These are phyloP conservation scores for Columba livia DNA, from an alignment of 2,113 vertebrate species.

Conservation along the genomic window DNA sequence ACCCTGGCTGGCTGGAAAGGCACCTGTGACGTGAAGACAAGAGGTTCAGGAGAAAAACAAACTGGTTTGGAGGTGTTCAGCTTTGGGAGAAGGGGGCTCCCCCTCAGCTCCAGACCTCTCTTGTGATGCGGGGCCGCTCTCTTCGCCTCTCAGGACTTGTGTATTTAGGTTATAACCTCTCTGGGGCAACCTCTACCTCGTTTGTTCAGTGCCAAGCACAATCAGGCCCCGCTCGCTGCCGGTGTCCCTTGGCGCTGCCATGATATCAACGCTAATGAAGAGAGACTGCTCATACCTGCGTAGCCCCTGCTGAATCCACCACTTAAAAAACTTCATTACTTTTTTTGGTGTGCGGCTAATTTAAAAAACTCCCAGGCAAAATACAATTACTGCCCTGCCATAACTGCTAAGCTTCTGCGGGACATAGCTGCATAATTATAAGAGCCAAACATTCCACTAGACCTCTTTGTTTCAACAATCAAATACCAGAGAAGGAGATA, in stretches of 20 bases:
- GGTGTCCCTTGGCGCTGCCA: background rate
- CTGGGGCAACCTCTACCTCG: background rate
- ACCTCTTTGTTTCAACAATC: slow-evolving; percentile 29
- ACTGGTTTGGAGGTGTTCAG: background rate
- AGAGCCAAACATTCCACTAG: slow-evolving; percentile 20
- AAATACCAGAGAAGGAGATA: background rate
- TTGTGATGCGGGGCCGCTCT: accelerated
- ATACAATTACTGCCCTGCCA: slow-evolving; percentile 15
- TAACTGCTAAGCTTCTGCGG: background rate
- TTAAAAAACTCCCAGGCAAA: slow-evolving; percentile 26
- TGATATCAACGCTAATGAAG: background rate
- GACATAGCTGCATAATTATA: slow-evolving; percentile 47
- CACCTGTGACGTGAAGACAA: background rate
- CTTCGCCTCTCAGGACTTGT: accelerated
- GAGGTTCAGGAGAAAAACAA: background rate
- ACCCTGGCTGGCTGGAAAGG: background rate
- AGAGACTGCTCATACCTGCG: background rate
- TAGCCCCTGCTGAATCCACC: background rate
- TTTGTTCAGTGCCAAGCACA: background rate
- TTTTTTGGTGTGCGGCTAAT: background rate
- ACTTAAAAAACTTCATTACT: background rate
- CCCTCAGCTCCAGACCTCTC: background rate
- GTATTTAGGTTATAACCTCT: background rate
- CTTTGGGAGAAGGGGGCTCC: background rate
- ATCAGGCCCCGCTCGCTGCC: background rate